Conservation (phyloP, 2,888 invertebrate genomes). For the Tetramorium bicarinatum region DNA sequence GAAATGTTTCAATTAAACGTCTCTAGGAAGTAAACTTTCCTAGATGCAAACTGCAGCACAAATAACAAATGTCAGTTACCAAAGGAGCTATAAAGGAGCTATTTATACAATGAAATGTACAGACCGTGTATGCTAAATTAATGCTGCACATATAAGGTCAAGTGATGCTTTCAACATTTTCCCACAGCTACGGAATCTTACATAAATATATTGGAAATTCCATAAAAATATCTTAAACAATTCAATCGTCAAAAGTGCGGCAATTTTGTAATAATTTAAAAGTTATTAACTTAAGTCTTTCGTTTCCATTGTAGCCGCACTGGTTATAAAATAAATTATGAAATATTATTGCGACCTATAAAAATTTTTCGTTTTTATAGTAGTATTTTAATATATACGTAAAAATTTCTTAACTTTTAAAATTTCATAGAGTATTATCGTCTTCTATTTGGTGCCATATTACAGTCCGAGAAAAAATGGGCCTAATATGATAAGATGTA, state of each 20-base stretch:
- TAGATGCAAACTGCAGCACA: not conserved
- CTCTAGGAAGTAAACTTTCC: not conserved
- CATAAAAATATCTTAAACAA: not conserved
- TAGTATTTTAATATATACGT: not conserved
- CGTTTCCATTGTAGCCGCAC: too few relatives aligned
- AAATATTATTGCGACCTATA: not conserved
- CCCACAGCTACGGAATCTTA: not conserved
- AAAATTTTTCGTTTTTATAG: not conserved
- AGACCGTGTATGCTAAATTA: not conserved
- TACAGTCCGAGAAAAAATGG: not conserved
- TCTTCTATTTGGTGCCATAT: not conserved
- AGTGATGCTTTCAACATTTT: not conserved
- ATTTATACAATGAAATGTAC: not conserved
- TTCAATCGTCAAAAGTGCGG: not conserved
- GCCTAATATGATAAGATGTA: too few relatives aligned
- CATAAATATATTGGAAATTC: not conserved
- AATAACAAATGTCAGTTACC: not conserved
- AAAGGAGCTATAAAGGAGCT: conserved; percentile 13
- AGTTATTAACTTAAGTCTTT: not conserved
- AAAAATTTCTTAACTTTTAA: not conserved
- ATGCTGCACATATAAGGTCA: not conserved
- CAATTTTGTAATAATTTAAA: not conserved
- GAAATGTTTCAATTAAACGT: conserved; percentile 36
- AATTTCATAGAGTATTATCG: not conserved
- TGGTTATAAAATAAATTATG: not conserved